A percentile compares a stretch with the other conserved stretches of the same genome.
Conservation (phyloP, 2,797 vertebrate genomes). For the Phoxinus dragarum region DNA sequence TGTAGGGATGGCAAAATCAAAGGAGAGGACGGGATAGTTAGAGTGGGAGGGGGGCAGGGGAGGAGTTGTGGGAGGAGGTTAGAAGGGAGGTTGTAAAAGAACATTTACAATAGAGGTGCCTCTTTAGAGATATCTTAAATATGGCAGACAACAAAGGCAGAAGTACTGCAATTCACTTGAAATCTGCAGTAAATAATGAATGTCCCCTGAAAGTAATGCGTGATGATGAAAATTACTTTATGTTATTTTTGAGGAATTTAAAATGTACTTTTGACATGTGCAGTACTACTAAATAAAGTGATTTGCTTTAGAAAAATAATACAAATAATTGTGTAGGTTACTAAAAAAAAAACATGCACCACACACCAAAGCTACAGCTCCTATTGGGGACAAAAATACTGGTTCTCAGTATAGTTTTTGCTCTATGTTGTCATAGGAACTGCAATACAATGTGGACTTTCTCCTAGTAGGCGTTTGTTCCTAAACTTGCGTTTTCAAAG, state of each 20-base stretch:
- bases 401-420: neutral
- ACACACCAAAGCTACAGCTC: constrained; percentile 14
- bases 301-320: constrained; percentile 3
- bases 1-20: constrained; percentile 60
- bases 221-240: neutral
- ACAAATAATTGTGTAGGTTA: constrained; percentile 24
- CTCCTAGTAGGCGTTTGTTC: constrained; percentile 24
- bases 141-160: constrained; percentile 18
- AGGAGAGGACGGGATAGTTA: constrained; percentile 52
- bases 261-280: neutral
- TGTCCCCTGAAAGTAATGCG: constrained; percentile 6
- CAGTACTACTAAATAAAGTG: neutral
- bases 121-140: constrained; percentile 39
- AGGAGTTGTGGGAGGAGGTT: constrained; percentile 54
- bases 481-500: constrained; percentile 9
- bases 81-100: constrained; percentile 54
- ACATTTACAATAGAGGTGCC: constrained; percentile 58
- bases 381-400: constrained; percentile 37
- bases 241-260: neutral
- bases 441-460: constrained; percentile 58
- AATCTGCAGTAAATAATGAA: neutral
- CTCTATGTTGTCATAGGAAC: constrained; percentile 65
- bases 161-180: constrained; percentile 8
- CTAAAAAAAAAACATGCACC: constrained; percentile 16
- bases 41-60: constrained; percentile 43